phyloP scores from a whole-genome alignment of 2,113 vertebrate species.

The Himantopus leucocephalus region DNA sequence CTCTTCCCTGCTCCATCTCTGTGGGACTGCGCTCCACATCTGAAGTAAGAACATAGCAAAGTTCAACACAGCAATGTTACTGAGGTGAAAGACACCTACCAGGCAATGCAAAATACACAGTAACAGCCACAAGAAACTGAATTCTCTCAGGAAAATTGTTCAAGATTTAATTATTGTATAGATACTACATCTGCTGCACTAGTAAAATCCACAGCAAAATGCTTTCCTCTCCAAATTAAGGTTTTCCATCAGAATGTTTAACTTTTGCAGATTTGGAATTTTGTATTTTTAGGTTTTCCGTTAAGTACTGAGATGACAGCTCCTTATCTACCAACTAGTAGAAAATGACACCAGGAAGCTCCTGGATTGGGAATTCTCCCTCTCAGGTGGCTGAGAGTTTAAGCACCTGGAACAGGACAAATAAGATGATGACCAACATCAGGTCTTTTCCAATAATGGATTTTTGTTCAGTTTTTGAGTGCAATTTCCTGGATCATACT shows the following conservation, averaged over 20 bases:
- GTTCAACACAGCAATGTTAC: neutral
- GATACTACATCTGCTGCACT: neutral
- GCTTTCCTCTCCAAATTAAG: neutral
- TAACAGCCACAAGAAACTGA: neutral
- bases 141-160: neutral
- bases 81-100: neutral
- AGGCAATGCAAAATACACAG: neutral
- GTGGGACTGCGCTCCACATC: conserved; percentile 65
- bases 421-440: accelerated
- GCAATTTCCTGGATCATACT: neutral
- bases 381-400: neutral
- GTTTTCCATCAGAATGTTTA: neutral
- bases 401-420: neutral
- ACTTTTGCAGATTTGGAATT: neutral
- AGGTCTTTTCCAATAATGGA: neutral
- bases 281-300: neutral
- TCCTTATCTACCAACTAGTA: neutral
- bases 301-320: neutral
- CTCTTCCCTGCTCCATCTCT: conserved; percentile 69
- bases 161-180: neutral
- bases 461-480: neutral
- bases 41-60: neutral
- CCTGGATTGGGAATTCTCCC: neutral
- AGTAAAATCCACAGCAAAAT: neutral
- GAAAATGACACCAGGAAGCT: neutral